Base-by-base conservation (phyloP, 2,113 vertebrate genomes). In the Aspiorhynchus laticeps region DNA sequence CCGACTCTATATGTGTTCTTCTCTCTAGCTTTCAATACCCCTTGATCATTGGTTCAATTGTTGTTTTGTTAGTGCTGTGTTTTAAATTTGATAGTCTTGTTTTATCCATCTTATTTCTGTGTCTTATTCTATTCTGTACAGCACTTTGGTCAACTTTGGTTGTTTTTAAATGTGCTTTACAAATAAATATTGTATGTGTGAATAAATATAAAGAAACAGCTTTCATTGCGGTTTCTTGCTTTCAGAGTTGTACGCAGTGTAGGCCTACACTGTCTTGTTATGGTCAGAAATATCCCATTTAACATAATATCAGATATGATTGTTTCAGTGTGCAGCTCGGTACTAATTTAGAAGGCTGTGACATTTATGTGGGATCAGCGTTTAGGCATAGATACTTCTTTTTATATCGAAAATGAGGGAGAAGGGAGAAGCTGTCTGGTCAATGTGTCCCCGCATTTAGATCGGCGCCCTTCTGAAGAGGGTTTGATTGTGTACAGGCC, bases 371-470 rank as follows among this genome's bases (percentile, higher is more conserved):
- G 26, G 80, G 87, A 87, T 63, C 79, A 80, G 53, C 61, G 15
- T 86, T 31, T 59, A 21, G 36, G 51, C 80, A 63, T 59, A 80
- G 65, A 82, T 12, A 51, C 41, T 31, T 84, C 76, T 89, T 89
- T 87, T 85, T 75, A 86, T 75, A 87, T 80, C 43, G 74, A 84
- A 86, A 88, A 89, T 88, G 88, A 88, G 41, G 78, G 80, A 80
- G 78, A 79, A 26, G 74, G 83, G 86, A 80, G 83, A 79, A 26
- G 74, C 61, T 74, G 69, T 74, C 65, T 76, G 80, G 65, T 87
- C 88, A 67, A 67, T 85, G 41, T 53, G 38, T 36, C 63, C 74
- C 80, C 26, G 80, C 81, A 85, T 89, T 87, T 56, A 83, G 81
- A 87, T 87, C 69, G 51, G 84, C 65, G 56, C 78, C 74, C 51